These are phyloP conservation scores for Sycophila texana DNA, from an alignment of 2,888 invertebrate genomes.

Conservation along the genomic window DNA sequence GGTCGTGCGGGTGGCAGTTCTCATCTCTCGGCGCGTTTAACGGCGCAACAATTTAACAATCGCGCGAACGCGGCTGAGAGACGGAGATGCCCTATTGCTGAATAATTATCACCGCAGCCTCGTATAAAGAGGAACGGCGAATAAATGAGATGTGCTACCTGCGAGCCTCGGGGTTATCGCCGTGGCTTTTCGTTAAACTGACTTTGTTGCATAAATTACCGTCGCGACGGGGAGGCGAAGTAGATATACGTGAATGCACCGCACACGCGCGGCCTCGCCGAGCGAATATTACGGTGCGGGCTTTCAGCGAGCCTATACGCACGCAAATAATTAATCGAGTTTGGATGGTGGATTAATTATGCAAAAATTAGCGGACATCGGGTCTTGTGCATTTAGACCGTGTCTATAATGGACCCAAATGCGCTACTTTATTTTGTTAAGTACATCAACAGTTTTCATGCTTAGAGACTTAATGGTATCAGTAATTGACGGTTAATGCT, in stretches of 20 bases:
- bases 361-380: neutral
- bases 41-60: conserved; percentile 27
- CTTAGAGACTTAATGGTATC: no score
- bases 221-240: neutral
- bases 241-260: neutral
- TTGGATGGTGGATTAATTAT: conserved; percentile 23
- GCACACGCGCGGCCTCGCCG: neutral
- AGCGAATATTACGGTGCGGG: neutral
- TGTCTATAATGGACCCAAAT: no score
- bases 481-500: no score
- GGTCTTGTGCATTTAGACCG: no score
- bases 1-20: neutral
- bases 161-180: neutral
- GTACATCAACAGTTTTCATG: no score
- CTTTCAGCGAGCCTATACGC: neutral
- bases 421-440: no score
- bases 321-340: conserved; percentile 30
- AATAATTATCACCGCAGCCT: conserved; percentile 30
- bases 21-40: conserved; percentile 4
- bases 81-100: neutral
- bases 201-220: conserved; percentile 8
- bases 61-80: neutral
- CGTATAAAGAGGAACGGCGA: conserved; percentile 7
- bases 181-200: neutral
- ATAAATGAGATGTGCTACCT: neutral